Base-by-base conservation (phyloP, 37 sponge, comb jelly and placozoan genomes). In the Spongilla lacustris region DNA sequence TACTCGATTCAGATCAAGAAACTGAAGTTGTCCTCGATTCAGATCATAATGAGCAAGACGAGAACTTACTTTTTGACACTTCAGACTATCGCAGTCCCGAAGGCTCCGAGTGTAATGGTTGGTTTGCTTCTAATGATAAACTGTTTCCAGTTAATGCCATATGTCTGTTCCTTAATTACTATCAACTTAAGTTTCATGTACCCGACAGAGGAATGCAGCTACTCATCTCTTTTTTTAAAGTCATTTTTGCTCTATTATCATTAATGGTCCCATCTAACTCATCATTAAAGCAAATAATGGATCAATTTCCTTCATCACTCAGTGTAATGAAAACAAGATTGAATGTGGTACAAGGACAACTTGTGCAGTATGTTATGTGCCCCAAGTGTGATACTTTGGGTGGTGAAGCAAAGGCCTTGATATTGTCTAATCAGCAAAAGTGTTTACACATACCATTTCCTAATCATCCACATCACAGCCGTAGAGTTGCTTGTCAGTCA, bases 11-110 rank as follows among this genome's bases (percentile, higher is more conserved):
- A 58, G 21, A 58, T 58, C 58, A 58, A 17, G 21, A 58, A 58
- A 58, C 58, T 58, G 58, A 58, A 58, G 58, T 58, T 58, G 58
- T 58, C 58, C 58, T 58, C 58, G 58, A 58, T 58, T 58, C 58
- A 58, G 58, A 58, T 58, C 58, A n/a, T n/a, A n/a, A 58, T 58
- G 58, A 58, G 58, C 58, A 58, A 17, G 58, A 58, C 58, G 21
- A 58, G 58, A 58, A 58, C 58, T 58, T 58, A 58, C 21, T 58
- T 19, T 58, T 58, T 58, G 58, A 58, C 21, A 19, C 58, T 58
- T 19, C 58, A 58, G 21, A 58, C 21, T 58, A 17, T 58, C 58
- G 21, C 58, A 58, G 58, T 58, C n/a, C n/a, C n/a, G n/a, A n/a
- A n/a, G n/a, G 12, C 58, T 14, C 19, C n/a, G n/a, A 58, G 58